phyloP scores from a whole-genome alignment of 2,888 invertebrate genomes.

The Clistopyga incitator region DNA sequence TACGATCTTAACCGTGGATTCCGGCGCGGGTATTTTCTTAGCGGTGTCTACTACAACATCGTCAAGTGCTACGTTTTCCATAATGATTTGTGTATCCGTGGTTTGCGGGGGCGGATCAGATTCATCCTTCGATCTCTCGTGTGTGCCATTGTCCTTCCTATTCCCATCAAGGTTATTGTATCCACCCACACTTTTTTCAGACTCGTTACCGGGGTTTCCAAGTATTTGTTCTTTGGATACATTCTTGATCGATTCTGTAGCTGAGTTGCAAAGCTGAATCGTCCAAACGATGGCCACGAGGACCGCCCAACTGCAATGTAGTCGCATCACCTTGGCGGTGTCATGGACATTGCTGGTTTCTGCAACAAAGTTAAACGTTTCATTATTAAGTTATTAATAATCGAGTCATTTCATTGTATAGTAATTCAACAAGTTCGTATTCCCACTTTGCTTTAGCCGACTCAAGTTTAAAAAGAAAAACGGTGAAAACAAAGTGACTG shows the following conservation, averaged over 20 bases:
- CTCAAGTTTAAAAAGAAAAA: no score
- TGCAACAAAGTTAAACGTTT: slow-evolving; percentile 64
- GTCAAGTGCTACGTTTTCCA: slow-evolving; percentile 4
- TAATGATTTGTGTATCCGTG: slow-evolving; percentile 13
- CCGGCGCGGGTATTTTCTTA: slow-evolving; percentile 24
- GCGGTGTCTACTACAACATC: slow-evolving; percentile 3
- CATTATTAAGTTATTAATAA: background rate
- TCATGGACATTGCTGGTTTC: slow-evolving; percentile 74
- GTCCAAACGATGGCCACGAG: slow-evolving; percentile 77
- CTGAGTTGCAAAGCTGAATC: slow-evolving; percentile 63
- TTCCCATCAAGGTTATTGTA: slow-evolving; percentile 1
- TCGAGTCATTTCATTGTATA: background rate
- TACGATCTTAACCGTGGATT: slow-evolving; percentile 6
- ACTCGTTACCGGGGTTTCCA: background rate
- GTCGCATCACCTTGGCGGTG: slow-evolving; percentile 78
- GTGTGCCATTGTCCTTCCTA: background rate
- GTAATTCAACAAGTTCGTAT: background rate
- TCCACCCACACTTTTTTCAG: background rate
- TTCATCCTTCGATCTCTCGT: slow-evolving; percentile 17
- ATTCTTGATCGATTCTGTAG: slow-evolving; percentile 48
- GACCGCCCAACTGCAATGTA: slow-evolving; percentile 77
- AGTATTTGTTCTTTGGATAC: slow-evolving; percentile 54
- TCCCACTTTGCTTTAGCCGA: no score
- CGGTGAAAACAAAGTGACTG: background rate
- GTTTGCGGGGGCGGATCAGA: slow-evolving; percentile 20